phyloP scores from a whole-genome alignment of 2,113 vertebrate genomes.

The Mola mola region DNA sequence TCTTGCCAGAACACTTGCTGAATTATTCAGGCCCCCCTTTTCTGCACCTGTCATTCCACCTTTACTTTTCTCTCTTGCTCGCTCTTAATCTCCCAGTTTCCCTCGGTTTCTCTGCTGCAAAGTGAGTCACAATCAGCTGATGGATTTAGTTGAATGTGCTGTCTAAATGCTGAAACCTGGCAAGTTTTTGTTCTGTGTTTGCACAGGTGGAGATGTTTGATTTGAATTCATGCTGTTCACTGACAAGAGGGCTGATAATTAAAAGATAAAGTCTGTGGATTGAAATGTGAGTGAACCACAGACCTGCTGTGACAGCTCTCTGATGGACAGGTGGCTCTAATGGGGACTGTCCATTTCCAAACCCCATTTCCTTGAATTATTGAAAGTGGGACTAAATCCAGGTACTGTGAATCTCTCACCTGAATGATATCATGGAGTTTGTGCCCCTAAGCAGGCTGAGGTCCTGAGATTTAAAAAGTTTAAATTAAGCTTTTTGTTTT shows the following conservation, averaged over 20 bases:
- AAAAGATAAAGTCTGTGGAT: conserved; percentile 12
- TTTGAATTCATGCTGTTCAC: not conserved
- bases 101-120: not conserved
- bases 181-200: conserved; percentile 12
- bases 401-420: conserved; percentile 40
- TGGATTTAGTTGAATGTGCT: no score
- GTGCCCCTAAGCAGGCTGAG: no score
- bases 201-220: not conserved
- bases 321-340: conserved; percentile 54
- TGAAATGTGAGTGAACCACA: not conserved
- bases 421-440: conserved; percentile 17
- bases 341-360: conserved; percentile 44
- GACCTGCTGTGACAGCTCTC: conserved; percentile 33
- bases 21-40: conserved; percentile 70
- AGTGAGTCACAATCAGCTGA: conserved; percentile 14
- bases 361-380: conserved; percentile 65
- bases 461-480: not conserved
- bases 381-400: conserved; percentile 64
- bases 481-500: not conserved
- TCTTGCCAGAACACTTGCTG: conserved; percentile 51
- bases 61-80: conserved; percentile 24
- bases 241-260: conserved; percentile 10
- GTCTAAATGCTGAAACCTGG: not conserved
- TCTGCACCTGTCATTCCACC: conserved; percentile 60
- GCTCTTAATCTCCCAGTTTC: conserved; percentile 19